Base-by-base conservation (phyloP, 2,797 vertebrate species). In the Aeoliscus strigatus region DNA sequence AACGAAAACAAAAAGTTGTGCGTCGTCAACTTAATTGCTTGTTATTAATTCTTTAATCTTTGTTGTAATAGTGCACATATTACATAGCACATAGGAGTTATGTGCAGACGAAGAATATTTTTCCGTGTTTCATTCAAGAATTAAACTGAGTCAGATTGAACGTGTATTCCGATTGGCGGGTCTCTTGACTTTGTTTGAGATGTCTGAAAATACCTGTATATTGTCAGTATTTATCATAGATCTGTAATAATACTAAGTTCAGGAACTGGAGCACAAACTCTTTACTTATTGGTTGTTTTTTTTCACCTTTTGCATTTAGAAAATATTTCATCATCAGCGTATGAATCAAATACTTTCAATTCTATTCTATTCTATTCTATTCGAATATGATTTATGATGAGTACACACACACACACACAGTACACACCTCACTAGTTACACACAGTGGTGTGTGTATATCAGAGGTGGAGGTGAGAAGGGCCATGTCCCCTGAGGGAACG, bases 311-410 rank as follows among this genome's bases (percentile, higher is more conserved):
- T 33, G 43, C 28, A 39, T 62, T 57, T 39, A 51, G 44, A 31
- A 34, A n/a, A 36, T 72, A 51, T 70, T 66, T 81, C 70, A 82
- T 76, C 69, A 59, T 70, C 49, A 35, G 39, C 55, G 57, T n/a
- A n/a, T n/a, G n/a, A n/a, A n/a, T n/a, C n/a, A n/a, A n/a, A n/a
- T n/a, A n/a, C n/a, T n/a, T n/a, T n/a, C n/a, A n/a, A n/a, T n/a
- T n/a, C n/a, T n/a, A n/a, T n/a, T n/a, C n/a, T n/a, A n/a, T n/a
- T n/a, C n/a, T n/a, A n/a, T n/a, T n/a, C n/a, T n/a, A n/a, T n/a
- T n/a, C n/a, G n/a, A 56, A 63, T 70, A 49, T 70, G 59, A 80
- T 73, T 68, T 75, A 77, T 80, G 62, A 7, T 18, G 13, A 46
- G 15, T 29, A 21, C 28, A 33, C 24, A 41, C 26, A 50, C 50